A percentile compares a stretch with the other conserved stretches of the same genome.
phyloP scores from a whole-genome alignment of 2,113 vertebrate genomes.

The Ancistrus triradiatus region DNA sequence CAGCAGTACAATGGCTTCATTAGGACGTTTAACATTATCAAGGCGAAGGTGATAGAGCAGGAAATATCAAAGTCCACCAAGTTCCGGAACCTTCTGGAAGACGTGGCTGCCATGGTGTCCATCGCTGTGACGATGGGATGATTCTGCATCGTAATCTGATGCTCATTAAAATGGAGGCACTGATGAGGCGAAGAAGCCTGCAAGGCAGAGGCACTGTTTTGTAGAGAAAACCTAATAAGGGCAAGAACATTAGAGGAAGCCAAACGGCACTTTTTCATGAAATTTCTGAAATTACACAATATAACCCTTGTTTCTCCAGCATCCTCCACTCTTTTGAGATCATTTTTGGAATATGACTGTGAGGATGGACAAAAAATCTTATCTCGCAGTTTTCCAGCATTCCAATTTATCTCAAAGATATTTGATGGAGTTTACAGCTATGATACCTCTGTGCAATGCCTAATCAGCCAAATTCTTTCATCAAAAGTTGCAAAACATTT shows the following conservation, averaged over 20 bases:
- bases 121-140: constrained; percentile 54
- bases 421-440: too few species aligned
- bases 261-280: background rate
- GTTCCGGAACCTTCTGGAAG: constrained; percentile 36
- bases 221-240: constrained; percentile 15
- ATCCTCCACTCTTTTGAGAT: too few species aligned
- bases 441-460: too few species aligned
- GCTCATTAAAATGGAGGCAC: constrained; percentile 51
- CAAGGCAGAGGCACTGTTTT: background rate
- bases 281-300: too few species aligned
- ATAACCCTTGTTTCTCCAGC: too few species aligned
- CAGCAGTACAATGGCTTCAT: constrained; percentile 77
- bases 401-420: too few species aligned
- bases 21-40: constrained; percentile 70
- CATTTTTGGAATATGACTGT: too few species aligned
- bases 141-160: constrained; percentile 60
- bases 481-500: too few species aligned
- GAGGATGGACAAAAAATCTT: too few species aligned
- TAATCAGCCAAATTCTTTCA: too few species aligned
- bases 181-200: constrained; percentile 42
- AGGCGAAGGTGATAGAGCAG: constrained; percentile 59
- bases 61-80: constrained; percentile 68
- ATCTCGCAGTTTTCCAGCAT: too few species aligned
- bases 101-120: constrained; percentile 37
- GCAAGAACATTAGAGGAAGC: constrained; percentile 7